phyloP scores from a whole-genome alignment of 2,113 vertebrate genomes.

The Oreocharis arfaki region DNA sequence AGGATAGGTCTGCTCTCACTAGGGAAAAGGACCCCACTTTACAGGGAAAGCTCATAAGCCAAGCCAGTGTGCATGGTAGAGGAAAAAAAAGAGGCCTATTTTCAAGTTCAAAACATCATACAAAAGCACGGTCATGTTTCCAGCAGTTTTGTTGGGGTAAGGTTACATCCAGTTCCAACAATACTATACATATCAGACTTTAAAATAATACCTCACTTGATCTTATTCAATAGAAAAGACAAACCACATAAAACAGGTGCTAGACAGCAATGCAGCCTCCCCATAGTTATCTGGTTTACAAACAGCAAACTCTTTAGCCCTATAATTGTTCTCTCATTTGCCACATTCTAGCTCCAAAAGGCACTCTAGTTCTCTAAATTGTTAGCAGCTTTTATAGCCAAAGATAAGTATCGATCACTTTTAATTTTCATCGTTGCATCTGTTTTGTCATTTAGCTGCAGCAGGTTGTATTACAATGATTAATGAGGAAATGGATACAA shows the following conservation, averaged over 20 bases:
- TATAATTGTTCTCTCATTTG: constrained; percentile 62
- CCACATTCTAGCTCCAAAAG: constrained; percentile 73
- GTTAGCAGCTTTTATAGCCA: constrained; percentile 76
- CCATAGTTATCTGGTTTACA: constrained; percentile 63
- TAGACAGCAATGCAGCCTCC: constrained; percentile 12
- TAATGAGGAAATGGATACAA: constrained; percentile 74
- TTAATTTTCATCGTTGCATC: constrained; percentile 80
- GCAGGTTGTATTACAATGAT: constrained; percentile 76
- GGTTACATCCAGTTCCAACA: constrained; percentile 20
- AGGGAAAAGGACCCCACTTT: background rate
- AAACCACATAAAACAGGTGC: constrained; percentile 39
- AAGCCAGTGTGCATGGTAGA: background rate
- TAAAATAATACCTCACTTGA: constrained; percentile 47
- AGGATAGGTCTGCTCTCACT: background rate
- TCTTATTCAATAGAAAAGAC: constrained; percentile 36
- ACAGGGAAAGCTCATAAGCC: background rate
- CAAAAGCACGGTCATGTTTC: constrained; percentile 37
- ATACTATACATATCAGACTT: background rate
- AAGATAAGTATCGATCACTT: constrained; percentile 79
- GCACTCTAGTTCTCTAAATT: constrained; percentile 71
- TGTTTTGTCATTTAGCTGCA: constrained; percentile 76
- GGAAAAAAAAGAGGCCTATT: constrained; percentile 6
- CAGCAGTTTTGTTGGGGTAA: constrained; percentile 35
- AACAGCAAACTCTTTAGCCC: constrained; percentile 68
- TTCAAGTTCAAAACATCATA: constrained; percentile 19